These are phyloP conservation scores for Naja naja DNA, from an alignment of 2,113 vertebrate species.

Conservation along the genomic window DNA sequence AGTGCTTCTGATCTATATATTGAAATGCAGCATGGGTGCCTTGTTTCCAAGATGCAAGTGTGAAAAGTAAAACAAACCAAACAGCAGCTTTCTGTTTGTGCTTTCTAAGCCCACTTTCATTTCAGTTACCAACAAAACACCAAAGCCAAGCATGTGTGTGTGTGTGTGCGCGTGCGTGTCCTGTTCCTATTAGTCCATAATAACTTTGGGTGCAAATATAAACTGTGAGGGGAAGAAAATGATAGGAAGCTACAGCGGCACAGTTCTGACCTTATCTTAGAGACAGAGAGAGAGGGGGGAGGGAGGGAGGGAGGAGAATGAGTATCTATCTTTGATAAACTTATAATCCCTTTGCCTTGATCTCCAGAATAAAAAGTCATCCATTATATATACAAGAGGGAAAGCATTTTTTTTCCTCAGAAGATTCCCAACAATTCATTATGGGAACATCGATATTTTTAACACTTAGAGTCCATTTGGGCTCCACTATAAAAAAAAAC, in stretches of 20 bases:
- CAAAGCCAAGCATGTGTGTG: background rate
- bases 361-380: background rate
- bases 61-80: background rate
- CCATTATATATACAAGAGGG: background rate
- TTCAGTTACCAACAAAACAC: background rate
- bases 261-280: background rate
- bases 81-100: conserved; percentile 4
- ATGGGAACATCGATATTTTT: background rate
- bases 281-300: no score
- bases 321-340: background rate
- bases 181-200: background rate
- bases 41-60: background rate
- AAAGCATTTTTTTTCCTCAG: background rate
- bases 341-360: background rate
- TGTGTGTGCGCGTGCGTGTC: background rate
- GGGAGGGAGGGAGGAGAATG: no score
- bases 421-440: background rate
- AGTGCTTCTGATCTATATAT: conserved; percentile 20
- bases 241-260: background rate
- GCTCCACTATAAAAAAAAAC: background rate
- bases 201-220: conserved; percentile 27
- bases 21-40: rapidly evolving
- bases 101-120: conserved; percentile 16
- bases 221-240: conserved; percentile 36
- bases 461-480: background rate